Conservation (phyloP, 2,888 invertebrate genomes). For the Drosophila trichaetosa region DNA sequence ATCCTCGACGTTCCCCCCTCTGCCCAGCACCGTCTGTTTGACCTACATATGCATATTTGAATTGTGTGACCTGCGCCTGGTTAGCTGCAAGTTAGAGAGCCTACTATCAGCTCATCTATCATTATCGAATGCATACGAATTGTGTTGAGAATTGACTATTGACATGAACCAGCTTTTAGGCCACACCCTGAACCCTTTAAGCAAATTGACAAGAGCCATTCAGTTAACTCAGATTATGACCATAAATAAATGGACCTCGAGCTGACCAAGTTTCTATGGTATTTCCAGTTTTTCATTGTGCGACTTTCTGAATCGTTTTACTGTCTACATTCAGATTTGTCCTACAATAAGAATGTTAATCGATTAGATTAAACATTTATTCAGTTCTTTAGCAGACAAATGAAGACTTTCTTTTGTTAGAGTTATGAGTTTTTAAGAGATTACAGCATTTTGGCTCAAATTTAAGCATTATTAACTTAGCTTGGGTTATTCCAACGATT, state of each 20-base stretch:
- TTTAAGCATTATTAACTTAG: background rate
- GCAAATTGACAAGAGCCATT: background rate
- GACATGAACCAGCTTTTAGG: slow-evolving; percentile 12
- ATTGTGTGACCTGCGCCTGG: slow-evolving; percentile 18
- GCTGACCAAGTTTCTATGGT: background rate
- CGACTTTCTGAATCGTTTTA: background rate
- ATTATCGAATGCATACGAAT: slow-evolving; percentile 29
- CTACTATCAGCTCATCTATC: slow-evolving; percentile 23
- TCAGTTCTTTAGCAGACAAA: background rate
- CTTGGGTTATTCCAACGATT: slow-evolving; percentile 23
- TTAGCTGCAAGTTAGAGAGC: slow-evolving; percentile 22
- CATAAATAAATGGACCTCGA: background rate
- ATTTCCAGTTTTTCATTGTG: background rate
- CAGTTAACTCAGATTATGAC: background rate
- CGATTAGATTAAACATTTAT: background rate
- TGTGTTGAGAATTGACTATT: slow-evolving; percentile 28
- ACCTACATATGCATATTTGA: slow-evolving; percentile 38
- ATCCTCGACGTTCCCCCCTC: background rate
- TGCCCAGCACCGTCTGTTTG: slow-evolving; percentile 3
- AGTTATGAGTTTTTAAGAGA: background rate
- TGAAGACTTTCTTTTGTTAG: slow-evolving; percentile 23
- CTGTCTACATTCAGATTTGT: background rate
- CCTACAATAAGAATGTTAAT: background rate
- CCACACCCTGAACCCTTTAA: slow-evolving; percentile 22
- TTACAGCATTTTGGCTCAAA: background rate